Base-by-base conservation (phyloP, 2,113 vertebrate species). In the Sisor rabdophorus region DNA sequence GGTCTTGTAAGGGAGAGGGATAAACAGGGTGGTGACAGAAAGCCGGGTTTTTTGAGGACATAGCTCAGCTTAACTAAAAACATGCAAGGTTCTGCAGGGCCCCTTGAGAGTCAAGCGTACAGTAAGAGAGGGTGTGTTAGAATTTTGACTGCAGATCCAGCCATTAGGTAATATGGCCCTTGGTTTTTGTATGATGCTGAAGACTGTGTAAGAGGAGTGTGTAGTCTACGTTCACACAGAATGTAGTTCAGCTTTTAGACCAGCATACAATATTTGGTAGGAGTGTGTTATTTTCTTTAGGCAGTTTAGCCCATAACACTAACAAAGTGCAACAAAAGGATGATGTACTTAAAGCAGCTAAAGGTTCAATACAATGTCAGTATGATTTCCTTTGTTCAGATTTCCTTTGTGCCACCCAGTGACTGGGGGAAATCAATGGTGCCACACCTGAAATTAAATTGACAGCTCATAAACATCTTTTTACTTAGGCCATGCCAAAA, bases 21-120 rank as follows among this genome's bases (percentile, higher is more conserved):
- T 75, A 53, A 67, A 20, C 28, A 10, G 36, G 24, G 63, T 69
- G 30, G 60, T 77, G 44, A 65, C 24, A n/a, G 71, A 48, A 4
- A 52, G 36, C 26, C 16, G 11, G 58, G 36, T 28, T 26, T 64
- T 80, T 71, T 71, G 24, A 58, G 67, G 50, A 64, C 64, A 58
- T 64, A 22, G 47, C 12, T 54, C 19, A n/a, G 47, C 52, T 71
- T 76, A 74, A 76, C 47, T 76, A 73, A 26, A 75, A 79, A 59
- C 73, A 79, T 73, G 47, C 30, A 70, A 68, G 52, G 26, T 58
- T 53, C 20, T 68, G 20, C 16, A 26, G 26, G 26, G 26, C 56
- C 67, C 47, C 52, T 12, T 70, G 50, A 76, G 32, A 76, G 72
- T 30, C 13, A n/a, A n/a, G 47, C 30, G 20, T 74, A 30, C 13